Base-by-base conservation (phyloP, 2,888 invertebrate genomes). In the Sicus ferrugineus region DNA sequence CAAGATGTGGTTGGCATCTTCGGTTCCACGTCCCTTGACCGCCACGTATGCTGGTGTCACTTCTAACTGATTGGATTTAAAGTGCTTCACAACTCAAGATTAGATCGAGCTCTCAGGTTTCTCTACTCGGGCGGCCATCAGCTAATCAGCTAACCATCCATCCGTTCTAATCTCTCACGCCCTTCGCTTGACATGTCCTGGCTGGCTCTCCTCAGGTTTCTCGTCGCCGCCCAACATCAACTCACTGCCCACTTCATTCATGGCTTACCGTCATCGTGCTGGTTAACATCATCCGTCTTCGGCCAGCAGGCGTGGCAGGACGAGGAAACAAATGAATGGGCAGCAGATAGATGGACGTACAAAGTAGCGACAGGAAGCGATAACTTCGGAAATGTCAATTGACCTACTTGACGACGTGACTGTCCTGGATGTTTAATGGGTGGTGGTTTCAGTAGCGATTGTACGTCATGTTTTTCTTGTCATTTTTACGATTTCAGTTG, bases 21-120 rank as follows among this genome's bases (percentile, higher is more conserved):
- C n/a, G n/a, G n/a, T n/a, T n/a, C n/a, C n/a, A n/a, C n/a, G n/a
- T n/a, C n/a, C n/a, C 30, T 14, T 23, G 63, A 11, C 58, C 54
- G 28, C 54, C 28, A 26, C n/a, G 42, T 61, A 16, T 42, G 23
- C 42, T 38, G 42, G 61, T 61, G 42, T 61, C 61, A 61, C 65
- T 52, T 65, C 34, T 23, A 46, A 46, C 58, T 67, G 67, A 67
- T 67, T 67, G 59, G 59, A 59, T 67, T 67, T 59, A 59, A 67
- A 67, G 67, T 59, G 67, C 67, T 67, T 67, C 46, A 46, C 58
- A 28, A 48, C 58, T 46, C 58, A 58, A 48, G 67, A 67, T 67
- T 67, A 67, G 46, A 59, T 48, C 58, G n/a, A n/a, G 48, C 31
- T 48, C 65, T 65, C 0, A 21, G 28, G 16, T 14, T 54, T 54